Conservation (phyloP, 2,888 invertebrate genomes). For the Bembecia ichneumoniformis region DNA sequence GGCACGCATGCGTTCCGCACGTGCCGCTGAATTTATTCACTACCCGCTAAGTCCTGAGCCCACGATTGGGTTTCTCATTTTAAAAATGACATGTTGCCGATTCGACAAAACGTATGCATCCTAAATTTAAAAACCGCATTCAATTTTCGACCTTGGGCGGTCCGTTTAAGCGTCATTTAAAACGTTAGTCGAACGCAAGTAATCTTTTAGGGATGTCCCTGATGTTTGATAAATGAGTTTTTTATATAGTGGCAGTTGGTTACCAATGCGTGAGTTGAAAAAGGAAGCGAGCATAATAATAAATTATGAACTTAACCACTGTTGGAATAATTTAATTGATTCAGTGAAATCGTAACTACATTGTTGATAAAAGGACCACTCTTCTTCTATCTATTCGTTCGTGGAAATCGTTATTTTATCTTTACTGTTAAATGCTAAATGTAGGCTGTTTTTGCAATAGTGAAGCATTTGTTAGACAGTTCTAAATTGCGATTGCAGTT, state of each 20-base stretch:
- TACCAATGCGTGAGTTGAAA: conserved; percentile 17
- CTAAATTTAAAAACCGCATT: not conserved
- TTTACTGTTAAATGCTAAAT: too few relatives aligned
- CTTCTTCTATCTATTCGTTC: conserved; percentile 3
- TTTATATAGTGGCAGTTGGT: conserved; percentile 25
- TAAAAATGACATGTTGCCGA: not conserved
- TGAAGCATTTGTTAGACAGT: too few relatives aligned
- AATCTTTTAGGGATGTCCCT: conserved; percentile 15
- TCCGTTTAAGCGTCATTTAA: not conserved
- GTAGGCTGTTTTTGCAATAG: too few relatives aligned
- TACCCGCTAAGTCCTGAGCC: not conserved
- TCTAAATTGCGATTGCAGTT: too few relatives aligned
- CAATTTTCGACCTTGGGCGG: not conserved
- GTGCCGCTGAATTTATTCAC: conserved; percentile 18
- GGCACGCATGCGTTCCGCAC: conserved; percentile 31
- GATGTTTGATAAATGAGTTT: conserved; percentile 25
- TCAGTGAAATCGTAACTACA: conserved; percentile 11
- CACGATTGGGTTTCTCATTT: not conserved
- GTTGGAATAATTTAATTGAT: conserved; percentile 15
- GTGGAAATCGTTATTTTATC: not conserved
- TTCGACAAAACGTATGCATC: not conserved
- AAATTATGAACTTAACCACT: conserved; percentile 28
- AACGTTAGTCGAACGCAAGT: not conserved
- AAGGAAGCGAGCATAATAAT: conserved; percentile 17
- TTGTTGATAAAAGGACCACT: conserved; percentile 11